Evolutionary conservation across 2,113 vertebrate species (phyloP).

Genomic region (Lota lota): DNA sequence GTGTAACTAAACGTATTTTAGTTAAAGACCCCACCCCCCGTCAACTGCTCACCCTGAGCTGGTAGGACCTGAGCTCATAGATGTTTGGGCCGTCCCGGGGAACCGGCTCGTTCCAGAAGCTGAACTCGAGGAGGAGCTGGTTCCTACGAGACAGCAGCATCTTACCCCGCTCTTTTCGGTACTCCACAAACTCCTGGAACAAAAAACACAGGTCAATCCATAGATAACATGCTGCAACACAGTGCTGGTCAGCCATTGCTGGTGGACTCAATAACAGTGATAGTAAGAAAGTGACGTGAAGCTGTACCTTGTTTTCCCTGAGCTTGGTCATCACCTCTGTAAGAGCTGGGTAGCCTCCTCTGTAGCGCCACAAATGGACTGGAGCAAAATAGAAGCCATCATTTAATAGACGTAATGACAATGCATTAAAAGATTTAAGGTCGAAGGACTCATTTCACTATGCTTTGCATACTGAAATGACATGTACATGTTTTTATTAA

Average conservation of each 20-base stretch:
- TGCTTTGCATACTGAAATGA: too few species aligned
- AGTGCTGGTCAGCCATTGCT: neutral
- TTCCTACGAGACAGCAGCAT: constrained; percentile 94
- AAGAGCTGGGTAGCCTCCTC: constrained; percentile 93
- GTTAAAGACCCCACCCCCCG: neutral
- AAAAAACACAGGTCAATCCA: constrained; percentile 17
- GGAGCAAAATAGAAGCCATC: constrained; percentile 40
- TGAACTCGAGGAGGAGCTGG: constrained; percentile 92
- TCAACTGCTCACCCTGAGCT: constrained; percentile 81
- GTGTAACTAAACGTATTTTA: too few species aligned
- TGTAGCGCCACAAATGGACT: constrained; percentile 96
- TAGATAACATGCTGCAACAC: neutral
- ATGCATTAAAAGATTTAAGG: too few species aligned
- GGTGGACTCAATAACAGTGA: neutral
- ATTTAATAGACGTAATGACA: too few species aligned
- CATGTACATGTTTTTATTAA: too few species aligned
- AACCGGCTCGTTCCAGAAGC: constrained; percentile 94
- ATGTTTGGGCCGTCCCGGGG: constrained; percentile 89
- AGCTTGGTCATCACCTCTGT: constrained; percentile 97
- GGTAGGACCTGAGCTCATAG: constrained; percentile 92
- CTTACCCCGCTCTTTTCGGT: constrained; percentile 86
- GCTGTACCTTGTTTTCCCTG: constrained; percentile 83
- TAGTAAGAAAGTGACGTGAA: neutral
- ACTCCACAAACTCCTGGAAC: constrained; percentile 83
- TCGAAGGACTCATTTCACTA: too few species aligned